These are phyloP conservation scores for Popillia japonica DNA, from an alignment of 1,140 invertebrate genomes.

Conservation along the genomic window DNA sequence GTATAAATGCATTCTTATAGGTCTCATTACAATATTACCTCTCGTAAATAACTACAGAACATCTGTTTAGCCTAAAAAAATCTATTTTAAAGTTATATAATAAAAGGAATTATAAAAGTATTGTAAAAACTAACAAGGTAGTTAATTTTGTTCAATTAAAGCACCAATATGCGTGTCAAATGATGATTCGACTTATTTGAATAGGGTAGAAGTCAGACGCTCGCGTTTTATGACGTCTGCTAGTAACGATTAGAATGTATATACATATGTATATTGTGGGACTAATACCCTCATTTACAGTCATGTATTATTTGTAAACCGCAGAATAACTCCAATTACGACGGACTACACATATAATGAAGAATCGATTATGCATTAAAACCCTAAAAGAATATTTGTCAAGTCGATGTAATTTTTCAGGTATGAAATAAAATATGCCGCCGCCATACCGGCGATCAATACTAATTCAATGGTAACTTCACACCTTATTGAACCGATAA, in stretches of 20 bases:
- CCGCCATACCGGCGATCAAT: too few species aligned
- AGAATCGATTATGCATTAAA: too few species aligned
- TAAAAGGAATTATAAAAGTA: slow-evolving; percentile 23
- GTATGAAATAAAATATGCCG: too few species aligned
- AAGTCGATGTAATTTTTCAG: too few species aligned
- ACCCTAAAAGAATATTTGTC: too few species aligned
- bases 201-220: slow-evolving; percentile 28
- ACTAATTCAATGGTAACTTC: too few species aligned
- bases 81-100: too few species aligned
- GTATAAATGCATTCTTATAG: too few species aligned
- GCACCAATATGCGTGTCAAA: slow-evolving; percentile 38
- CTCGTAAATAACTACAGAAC: too few species aligned
- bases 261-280: slow-evolving; percentile 3
- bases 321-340: background rate
- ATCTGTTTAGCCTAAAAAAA: too few species aligned
- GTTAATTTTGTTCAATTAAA: slow-evolving; percentile 29
- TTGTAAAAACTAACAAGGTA: slow-evolving; percentile 39
- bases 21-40: too few species aligned
- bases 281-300: background rate
- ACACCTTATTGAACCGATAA: too few species aligned
- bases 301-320: background rate
- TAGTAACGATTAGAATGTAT: slow-evolving; percentile 31
- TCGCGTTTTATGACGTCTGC: slow-evolving; percentile 36
- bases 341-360: background rate
- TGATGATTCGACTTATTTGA: slow-evolving; percentile 24